These are phyloP conservation scores for Hydrozoanthus gracilis DNA, from an alignment of 92 coral and sea anemone genomes.

Conservation along the genomic window DNA sequence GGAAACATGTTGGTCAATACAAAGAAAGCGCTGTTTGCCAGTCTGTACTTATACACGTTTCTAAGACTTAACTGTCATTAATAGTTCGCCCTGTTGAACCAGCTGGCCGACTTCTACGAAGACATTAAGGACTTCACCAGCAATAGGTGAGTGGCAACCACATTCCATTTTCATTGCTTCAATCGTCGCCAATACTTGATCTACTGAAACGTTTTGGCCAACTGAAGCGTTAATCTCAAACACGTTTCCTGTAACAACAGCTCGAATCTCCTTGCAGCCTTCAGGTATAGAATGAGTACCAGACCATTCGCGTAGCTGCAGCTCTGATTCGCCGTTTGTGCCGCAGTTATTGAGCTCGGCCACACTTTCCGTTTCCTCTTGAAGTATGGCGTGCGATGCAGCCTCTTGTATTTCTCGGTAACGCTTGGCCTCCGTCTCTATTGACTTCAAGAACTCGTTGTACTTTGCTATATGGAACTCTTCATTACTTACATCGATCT, in stretches of 20 bases:
- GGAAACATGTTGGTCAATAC: no score
- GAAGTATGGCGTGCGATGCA: slow-evolving; percentile 57
- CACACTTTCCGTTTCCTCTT: slow-evolving; percentile 55
- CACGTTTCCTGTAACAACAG: slow-evolving; percentile 57
- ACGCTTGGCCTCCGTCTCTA: slow-evolving; percentile 7
- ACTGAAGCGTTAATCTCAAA: slow-evolving; percentile 47
- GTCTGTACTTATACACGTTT: background rate
- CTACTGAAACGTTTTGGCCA: slow-evolving; percentile 39
- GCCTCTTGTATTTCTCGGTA: slow-evolving; percentile 52
- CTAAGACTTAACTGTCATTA: slow-evolving; percentile 31
- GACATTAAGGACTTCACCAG: slow-evolving; percentile 44
- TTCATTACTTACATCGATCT: slow-evolving; percentile 47
- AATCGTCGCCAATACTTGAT: slow-evolving; percentile 44
- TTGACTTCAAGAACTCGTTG: slow-evolving; percentile 53
- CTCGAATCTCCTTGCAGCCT: slow-evolving; percentile 47
- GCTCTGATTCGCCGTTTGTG: background rate
- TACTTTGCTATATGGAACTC: slow-evolving; percentile 57
- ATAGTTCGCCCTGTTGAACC: slow-evolving; percentile 62
- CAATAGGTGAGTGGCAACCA: slow-evolving; percentile 43
- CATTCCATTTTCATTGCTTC: slow-evolving; percentile 75
- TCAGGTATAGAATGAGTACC: slow-evolving; percentile 3
- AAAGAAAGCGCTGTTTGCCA: no score
- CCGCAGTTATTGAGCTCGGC: background rate
- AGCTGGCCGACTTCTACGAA: slow-evolving; percentile 49
- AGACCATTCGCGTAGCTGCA: background rate